phyloP scores from a whole-genome alignment of 2,113 vertebrate genomes.

The Aramus guarauna region DNA sequence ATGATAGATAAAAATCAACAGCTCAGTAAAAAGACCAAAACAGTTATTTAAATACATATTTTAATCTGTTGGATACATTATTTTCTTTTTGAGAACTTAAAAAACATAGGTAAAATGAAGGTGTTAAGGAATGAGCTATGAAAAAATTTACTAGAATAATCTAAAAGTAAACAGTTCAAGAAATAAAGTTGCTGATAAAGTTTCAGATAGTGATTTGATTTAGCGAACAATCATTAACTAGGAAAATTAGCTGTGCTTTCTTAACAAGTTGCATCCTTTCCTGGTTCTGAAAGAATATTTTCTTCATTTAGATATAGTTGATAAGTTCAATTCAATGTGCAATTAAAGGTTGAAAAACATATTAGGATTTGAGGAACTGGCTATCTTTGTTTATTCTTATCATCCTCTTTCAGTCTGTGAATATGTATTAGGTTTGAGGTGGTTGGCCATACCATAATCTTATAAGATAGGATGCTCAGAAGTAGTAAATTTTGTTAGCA shows the following conservation, averaged over 20 bases:
- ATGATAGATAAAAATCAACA: not conserved
- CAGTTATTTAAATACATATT: not conserved
- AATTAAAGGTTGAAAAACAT: not conserved
- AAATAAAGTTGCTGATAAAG: not conserved
- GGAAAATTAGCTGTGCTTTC: not conserved
- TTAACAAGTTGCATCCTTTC: not conserved
- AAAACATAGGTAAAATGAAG: not conserved
- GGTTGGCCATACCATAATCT: not conserved
- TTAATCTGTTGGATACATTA: not conserved
- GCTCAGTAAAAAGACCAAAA: not conserved
- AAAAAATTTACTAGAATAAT: not conserved
- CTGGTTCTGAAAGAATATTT: not conserved
- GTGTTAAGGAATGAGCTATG: not conserved
- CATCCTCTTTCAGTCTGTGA: not conserved
- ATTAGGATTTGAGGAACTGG: not conserved
- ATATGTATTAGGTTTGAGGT: not conserved
- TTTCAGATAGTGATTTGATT: not conserved
- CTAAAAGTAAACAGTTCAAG: not conserved
- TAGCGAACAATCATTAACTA: not conserved
- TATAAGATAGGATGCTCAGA: not conserved
- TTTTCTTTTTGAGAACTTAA: not conserved
- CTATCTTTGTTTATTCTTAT: not conserved
- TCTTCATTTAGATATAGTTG: not conserved
- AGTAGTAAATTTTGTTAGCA: not conserved
- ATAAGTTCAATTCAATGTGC: not conserved